phyloP scores from a whole-genome alignment of 2,888 invertebrate species.

The Acrobasis suavella region DNA sequence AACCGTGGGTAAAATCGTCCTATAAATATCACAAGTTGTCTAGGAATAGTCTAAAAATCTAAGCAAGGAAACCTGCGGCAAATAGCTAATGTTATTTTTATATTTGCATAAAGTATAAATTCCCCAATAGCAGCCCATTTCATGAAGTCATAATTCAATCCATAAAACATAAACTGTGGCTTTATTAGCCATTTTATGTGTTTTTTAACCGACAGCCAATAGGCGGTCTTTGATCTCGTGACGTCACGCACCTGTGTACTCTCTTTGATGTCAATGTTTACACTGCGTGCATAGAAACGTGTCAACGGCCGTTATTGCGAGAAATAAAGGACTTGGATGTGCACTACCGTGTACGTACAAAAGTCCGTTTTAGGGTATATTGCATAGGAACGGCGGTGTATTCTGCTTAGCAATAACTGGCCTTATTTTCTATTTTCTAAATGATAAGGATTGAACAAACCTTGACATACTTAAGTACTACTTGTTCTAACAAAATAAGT shows the following conservation, averaged over 20 bases:
- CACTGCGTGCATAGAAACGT: constrained; percentile 18
- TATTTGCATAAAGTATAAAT: background rate
- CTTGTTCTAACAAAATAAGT: too few relatives aligned
- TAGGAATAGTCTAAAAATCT: too few relatives aligned
- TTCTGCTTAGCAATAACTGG: too few relatives aligned
- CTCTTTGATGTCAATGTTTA: constrained; percentile 23
- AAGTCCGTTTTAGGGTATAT: background rate
- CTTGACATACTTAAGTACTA: too few relatives aligned
- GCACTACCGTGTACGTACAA: background rate
- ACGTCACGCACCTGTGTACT: constrained; percentile 22
- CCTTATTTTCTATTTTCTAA: too few relatives aligned
- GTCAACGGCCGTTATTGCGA: constrained; percentile 10
- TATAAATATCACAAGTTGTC: too few relatives aligned
- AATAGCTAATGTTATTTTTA: too few relatives aligned
- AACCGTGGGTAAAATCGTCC: too few relatives aligned
- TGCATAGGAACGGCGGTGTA: too few relatives aligned
- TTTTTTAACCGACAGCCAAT: constrained; percentile 24
- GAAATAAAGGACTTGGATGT: constrained; percentile 7
- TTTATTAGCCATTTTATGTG: constrained; percentile 19
- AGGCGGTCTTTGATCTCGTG: constrained; percentile 22
- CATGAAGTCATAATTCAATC: constrained; percentile 20
- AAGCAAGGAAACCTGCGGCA: too few relatives aligned
- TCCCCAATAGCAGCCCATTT: constrained; percentile 9
- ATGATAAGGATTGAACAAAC: too few relatives aligned
- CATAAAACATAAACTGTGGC: constrained; percentile 19